Conservation (phyloP, 2,888 invertebrate species). For the Myathropa florea region DNA sequence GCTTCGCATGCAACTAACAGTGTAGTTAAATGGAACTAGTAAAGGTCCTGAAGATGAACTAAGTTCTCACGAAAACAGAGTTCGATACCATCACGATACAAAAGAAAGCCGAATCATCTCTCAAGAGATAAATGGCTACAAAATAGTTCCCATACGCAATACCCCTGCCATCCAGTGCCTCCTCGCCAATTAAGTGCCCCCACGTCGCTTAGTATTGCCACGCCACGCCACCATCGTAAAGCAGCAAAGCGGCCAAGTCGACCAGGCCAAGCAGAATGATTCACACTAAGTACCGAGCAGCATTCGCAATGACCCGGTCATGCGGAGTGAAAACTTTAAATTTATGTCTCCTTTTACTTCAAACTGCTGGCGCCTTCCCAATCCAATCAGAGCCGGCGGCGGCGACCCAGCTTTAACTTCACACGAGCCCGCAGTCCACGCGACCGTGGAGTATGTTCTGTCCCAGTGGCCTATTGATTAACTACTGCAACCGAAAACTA, state of each 20-base stretch:
- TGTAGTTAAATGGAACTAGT: too few relatives aligned
- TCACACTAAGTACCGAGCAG: background rate
- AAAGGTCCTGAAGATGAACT: too few relatives aligned
- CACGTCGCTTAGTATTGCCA: too few relatives aligned
- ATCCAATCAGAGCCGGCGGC: conserved; percentile 29
- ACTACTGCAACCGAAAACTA: conserved; percentile 12
- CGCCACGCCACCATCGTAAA: background rate
- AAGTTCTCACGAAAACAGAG: too few relatives aligned
- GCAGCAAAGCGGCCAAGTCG: background rate
- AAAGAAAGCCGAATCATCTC: too few relatives aligned
- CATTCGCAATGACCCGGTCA: conserved; percentile 3
- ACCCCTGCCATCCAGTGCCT: too few relatives aligned
- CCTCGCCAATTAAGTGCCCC: background rate
- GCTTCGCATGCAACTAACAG: too few relatives aligned
- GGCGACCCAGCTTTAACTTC: conserved; percentile 24
- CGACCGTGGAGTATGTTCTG: conserved; percentile 2
- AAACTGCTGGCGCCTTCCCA: conserved; percentile 58
- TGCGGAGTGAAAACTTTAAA: conserved; percentile 9
- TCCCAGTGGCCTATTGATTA: conserved; percentile 53
- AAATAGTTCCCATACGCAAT: too few relatives aligned
- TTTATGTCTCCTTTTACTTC: conserved; percentile 44
- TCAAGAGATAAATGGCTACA: background rate
- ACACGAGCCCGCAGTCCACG: conserved; percentile 11
- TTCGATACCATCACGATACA: too few relatives aligned
- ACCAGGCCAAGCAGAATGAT: conserved; percentile 1